Percentiles rank a stretch among this genome's conserved stretches.
These are phyloP conservation scores for Antechinus stuartii DNA, from an alignment of 2,113 vertebrate genomes.

Conservation along the genomic window DNA sequence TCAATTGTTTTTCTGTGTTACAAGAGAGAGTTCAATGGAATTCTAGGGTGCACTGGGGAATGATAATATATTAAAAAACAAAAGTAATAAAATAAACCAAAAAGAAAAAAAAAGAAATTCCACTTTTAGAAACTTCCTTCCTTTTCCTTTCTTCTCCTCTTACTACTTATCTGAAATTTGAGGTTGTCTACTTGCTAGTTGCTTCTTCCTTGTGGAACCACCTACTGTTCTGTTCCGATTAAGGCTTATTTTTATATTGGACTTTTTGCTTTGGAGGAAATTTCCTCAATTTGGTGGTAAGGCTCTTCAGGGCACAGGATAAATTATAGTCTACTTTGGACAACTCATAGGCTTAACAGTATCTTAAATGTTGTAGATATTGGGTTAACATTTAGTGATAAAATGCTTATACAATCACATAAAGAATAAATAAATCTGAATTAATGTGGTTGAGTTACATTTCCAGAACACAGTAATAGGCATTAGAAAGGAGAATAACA, in stretches of 20 bases:
- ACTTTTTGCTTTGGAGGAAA: neutral
- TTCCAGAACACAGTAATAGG: neutral
- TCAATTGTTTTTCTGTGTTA: neutral
- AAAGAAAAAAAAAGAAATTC: neutral
- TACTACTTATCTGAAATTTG: neutral
- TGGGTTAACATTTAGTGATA: accelerated
- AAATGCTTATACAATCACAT: accelerated
- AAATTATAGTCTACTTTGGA: neutral
- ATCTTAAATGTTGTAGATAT: accelerated
- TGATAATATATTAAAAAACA: neutral
- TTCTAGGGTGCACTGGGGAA: neutral
- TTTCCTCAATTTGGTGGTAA: neutral
- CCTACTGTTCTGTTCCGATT: neutral
- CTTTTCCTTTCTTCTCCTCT: neutral
- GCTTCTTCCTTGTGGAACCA: neutral
- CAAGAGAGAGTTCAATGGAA: neutral
- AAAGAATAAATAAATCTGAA: neutral
- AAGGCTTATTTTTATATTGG: neutral
- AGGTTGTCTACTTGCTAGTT: neutral
- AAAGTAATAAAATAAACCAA: neutral
- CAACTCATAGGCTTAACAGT: neutral
- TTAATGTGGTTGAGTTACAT: accelerated
- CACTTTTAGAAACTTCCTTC: neutral
- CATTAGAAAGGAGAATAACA: neutral
- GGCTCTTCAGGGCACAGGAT: neutral